Evolutionary conservation across 2,113 vertebrate genomes (phyloP).

Genomic region (Pollimyrus isidori): DNA sequence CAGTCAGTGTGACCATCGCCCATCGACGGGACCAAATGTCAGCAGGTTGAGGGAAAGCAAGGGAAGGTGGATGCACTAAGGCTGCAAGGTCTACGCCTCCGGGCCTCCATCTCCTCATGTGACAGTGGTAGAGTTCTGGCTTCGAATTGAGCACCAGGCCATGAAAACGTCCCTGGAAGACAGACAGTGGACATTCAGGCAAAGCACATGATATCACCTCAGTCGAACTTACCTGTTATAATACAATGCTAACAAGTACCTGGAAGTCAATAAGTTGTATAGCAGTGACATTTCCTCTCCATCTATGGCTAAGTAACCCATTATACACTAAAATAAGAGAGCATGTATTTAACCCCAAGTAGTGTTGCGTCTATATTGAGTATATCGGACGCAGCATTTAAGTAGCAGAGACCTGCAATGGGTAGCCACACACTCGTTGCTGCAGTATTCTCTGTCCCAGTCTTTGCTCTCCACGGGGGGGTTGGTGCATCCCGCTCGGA

Average conservation of each 20-base stretch:
- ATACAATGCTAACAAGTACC: not conserved
- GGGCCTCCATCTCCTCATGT: constrained; percentile 40
- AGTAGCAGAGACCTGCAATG: constrained; percentile 71
- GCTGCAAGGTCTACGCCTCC: not conserved
- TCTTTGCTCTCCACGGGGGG: constrained; percentile 73
- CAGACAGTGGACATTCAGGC: not conserved
- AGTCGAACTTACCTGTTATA: not conserved
- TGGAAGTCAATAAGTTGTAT: not conserved
- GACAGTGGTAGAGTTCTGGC: constrained; percentile 60
- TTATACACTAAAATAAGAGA: not conserved
- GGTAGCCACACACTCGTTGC: constrained; percentile 83
- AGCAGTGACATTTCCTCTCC: not conserved
- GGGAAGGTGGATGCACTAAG: not conserved
- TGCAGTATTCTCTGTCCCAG: constrained; percentile 88
- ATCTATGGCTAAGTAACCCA: not conserved
- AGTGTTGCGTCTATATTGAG: not conserved
- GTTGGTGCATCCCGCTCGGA: constrained; percentile 78
- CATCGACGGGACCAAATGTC: not conserved
- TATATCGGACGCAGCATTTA: not conserved
- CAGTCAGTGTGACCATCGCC: not conserved
- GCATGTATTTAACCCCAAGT: not conserved
- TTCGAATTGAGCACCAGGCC: constrained; percentile 65
- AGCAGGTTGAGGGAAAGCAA: not conserved
- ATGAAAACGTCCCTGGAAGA: constrained; percentile 62
- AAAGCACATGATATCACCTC: not conserved